phyloP scores from a whole-genome alignment of 2,797 vertebrate genomes.

The Limnodromus scolopaceus region DNA sequence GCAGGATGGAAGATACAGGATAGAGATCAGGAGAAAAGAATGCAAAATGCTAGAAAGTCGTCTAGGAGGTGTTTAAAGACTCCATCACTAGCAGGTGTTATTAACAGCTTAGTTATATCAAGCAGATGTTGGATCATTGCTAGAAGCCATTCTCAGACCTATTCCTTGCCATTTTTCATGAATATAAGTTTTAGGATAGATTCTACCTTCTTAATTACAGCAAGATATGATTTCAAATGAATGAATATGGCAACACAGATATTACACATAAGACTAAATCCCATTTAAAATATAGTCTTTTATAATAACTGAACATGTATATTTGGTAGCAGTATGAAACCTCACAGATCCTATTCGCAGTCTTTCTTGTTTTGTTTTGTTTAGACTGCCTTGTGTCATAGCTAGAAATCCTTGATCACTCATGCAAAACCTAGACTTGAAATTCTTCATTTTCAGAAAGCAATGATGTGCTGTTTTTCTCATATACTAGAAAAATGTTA shows the following conservation, averaged over 20 bases:
- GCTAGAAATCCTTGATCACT: neutral
- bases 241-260: neutral
- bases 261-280: neutral
- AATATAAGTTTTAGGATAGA: neutral
- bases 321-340: neutral
- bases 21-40: neutral
- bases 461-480: neutral
- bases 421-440: conserved; percentile 6
- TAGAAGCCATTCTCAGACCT: neutral
- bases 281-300: neutral
- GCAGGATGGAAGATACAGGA: neutral
- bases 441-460: conserved; percentile 19
- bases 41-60: neutral
- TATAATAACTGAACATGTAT: neutral
- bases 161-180: neutral
- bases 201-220: neutral
- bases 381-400: neutral
- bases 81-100: neutral
- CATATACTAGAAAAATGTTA: neutral
- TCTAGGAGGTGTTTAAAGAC: neutral
- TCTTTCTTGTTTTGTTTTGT: neutral
- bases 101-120: neutral
- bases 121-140: neutral
- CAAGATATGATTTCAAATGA: neutral
- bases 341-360: neutral